phyloP scores from a whole-genome alignment of 2,888 invertebrate genomes.

The Gibbula magus region DNA sequence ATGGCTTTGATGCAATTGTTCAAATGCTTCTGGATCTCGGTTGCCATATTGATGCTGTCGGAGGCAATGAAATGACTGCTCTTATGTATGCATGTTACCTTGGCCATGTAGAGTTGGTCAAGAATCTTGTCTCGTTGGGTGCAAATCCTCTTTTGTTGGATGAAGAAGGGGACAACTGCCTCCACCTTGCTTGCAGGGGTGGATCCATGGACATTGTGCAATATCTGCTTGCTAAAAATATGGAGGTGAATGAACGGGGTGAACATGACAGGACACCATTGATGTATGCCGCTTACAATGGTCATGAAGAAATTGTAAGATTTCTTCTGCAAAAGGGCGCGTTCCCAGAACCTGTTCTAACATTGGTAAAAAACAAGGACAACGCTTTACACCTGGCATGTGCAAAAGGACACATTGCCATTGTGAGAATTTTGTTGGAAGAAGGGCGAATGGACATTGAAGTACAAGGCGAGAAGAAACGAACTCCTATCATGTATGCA shows the following conservation, averaged over 20 bases:
- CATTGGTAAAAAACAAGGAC: too few relatives aligned
- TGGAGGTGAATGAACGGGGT: neutral
- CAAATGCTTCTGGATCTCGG: neutral
- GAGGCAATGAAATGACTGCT: neutral
- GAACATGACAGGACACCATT: too few relatives aligned
- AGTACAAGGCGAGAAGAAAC: too few relatives aligned
- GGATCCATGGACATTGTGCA: neutral
- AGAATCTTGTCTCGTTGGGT: neutral
- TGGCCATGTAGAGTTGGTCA: neutral
- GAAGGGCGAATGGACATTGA: too few relatives aligned
- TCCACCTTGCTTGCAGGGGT: slow-evolving; percentile 9
- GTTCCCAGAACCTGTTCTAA: too few relatives aligned
- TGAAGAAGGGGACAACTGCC: slow-evolving; percentile 13
- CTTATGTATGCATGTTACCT: slow-evolving; percentile 9
- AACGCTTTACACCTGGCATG: too few relatives aligned
- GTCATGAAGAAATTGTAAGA: too few relatives aligned
- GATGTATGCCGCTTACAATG: too few relatives aligned
- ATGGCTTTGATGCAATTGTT: neutral
- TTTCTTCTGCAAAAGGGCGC: too few relatives aligned
- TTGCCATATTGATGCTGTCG: neutral
- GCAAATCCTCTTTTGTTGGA: neutral
- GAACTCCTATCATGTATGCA: too few relatives aligned
- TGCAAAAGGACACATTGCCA: too few relatives aligned
- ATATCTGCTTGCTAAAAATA: neutral
- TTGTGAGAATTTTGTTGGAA: too few relatives aligned